Evolutionary conservation across 2,797 vertebrate genomes (phyloP).

Genomic region (Chiroxiphia lanceolata): DNA sequence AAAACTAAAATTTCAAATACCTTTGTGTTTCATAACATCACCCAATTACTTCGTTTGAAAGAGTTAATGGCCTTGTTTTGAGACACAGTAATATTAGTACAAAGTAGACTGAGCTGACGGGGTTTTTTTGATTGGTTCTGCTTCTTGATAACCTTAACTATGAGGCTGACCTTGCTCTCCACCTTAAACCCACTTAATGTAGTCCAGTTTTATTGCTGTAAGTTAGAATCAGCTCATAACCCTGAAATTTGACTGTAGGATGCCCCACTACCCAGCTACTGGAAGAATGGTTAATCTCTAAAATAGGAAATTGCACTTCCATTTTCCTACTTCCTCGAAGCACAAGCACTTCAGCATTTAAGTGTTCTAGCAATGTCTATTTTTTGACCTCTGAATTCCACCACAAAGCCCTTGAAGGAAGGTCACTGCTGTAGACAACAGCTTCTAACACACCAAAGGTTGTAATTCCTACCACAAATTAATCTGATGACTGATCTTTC

Average conservation of each 20-base stretch:
- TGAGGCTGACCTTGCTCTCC: not conserved
- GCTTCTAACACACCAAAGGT: not conserved
- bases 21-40: not conserved
- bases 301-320: not conserved
- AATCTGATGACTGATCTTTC: not conserved
- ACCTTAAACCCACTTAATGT: not conserved
- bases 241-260: not conserved
- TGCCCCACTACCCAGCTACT: not conserved
- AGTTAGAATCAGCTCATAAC: not conserved
- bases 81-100: not conserved
- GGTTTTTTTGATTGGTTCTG: not conserved
- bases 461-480: not conserved
- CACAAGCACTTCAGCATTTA: not conserved
- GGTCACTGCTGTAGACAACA: not conserved
- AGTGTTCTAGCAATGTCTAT: not conserved
- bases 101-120: not conserved
- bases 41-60: not conserved
- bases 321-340: not conserved
- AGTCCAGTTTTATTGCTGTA: not conserved
- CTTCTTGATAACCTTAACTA: not conserved
- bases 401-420: not conserved
- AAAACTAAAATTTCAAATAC: not conserved
- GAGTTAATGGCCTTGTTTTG: not conserved
- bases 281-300: not conserved
- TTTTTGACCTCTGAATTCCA: not conserved